Base-by-base conservation (phyloP, 2,888 invertebrate species). In the Chydorus sphaericus region DNA sequence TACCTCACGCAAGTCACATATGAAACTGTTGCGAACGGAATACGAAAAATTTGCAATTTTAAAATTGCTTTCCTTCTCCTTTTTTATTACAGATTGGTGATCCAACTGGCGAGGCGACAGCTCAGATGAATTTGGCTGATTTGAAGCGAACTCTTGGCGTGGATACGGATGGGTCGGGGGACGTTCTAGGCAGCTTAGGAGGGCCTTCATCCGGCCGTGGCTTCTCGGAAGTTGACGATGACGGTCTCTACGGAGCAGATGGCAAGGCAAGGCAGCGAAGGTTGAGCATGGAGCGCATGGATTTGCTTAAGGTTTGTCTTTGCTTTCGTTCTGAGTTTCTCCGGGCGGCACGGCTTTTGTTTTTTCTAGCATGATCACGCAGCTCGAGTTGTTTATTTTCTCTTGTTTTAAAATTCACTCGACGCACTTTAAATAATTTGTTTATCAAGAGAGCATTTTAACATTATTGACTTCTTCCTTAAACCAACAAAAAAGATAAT, bases 221-320 rank as follows among this genome's bases (percentile, higher is more conserved):
- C 23, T 33, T 26, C 30, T 33, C 30, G 20, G 55, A 11, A 49
- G 55, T 53, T 33, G 62, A 59, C 52, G 63, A 59, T 48, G 52
- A 54, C 49, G 53, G 50, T 23, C 31, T 49, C 48, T 58, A 62
- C 31, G 37, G 31, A 26, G 36, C 28, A 23, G 56, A 58, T 51
- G 36, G 37, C 36, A 48, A 55, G 58, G 38, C 54, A 48, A 36
- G 49, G 31, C 30, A 29, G 54, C 44, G 54, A 28, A 77, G 89
- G 44, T 88, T 91, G 70, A 90, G 89, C 73, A 94, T 94, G 94
- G 93, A 94, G 71, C 91, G 92, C 69, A 79, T 96, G 71, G 88
- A 92, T 68, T 78, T 94, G 38, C 86, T 94, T 71, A 91, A 91
- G 78, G 83, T 86, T 64, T 60, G 61, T 36, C 33, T n/a, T 18